Evolutionary conservation across 2,797 vertebrate genomes (phyloP), one percentile per base, ranked within the genome.

Genomic region (Clarias platycephalus): DNA sequence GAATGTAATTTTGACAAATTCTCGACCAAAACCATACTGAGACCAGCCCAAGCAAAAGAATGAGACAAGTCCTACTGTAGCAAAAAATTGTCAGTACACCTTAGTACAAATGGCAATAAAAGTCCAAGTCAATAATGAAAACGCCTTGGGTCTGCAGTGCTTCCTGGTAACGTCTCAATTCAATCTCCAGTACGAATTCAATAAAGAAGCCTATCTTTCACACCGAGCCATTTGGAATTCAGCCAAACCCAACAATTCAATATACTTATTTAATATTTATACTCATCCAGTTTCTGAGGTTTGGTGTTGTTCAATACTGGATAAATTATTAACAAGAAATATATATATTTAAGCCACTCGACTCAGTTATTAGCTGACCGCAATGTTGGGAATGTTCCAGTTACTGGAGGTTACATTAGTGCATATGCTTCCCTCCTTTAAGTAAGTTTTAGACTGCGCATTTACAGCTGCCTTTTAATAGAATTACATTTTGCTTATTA

Each of bases 251-350:
- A 64, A 26, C 62, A 64, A 53, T 26, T 16, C 78, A 12, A 66
- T 66, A 66, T 49, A 66, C n/a, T n/a, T 26, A 63, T 64, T 62
- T 79, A 63, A 75, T 57, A 31, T 44, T 49, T 44, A 22, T 5
- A 44, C 15, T 37, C 28, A 0, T 18, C 22, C 62, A 6, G 31
- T 49, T 49, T 49, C 31, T 64, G 37, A 63, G 62, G 40, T 67
- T 53, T 34, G 31, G 55, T 60, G 62, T 7, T 13, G n/a, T 40
- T 67, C 78, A 53, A 7, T 53, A 49, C 37, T 22, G 40, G 16
- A 67, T 66, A 22, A 80, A 64, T 53, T 49, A 66, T 80, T 64
- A 53, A 53, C 37, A 28, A 66, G 60, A 22, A 66, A 76, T 16
- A 13, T 7, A 37, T 40, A 15, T 15, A n/a, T 62, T 75, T 13